Conservation (phyloP, 37 sponge, comb jelly and placozoan species). For the Chondrilla cf. caribensis region DNA sequence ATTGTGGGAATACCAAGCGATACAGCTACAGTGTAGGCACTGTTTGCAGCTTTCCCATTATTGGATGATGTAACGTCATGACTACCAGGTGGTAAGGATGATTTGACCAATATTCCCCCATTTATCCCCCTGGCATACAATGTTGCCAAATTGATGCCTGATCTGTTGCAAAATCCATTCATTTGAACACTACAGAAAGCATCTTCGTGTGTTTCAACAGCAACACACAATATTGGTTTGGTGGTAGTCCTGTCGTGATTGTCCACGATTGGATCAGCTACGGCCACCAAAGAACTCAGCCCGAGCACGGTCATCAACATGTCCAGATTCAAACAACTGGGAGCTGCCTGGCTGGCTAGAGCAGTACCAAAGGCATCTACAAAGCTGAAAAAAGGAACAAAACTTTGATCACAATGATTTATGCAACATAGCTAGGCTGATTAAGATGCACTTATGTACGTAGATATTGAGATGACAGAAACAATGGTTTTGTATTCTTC, state of each 20-base stretch:
- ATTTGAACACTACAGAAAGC: neutral
- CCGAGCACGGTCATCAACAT: neutral
- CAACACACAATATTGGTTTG: neutral
- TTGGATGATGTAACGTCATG: too few species aligned
- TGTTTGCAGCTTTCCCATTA: neutral
- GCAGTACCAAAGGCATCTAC: neutral
- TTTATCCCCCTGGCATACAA: too few species aligned
- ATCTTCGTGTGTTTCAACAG: neutral
- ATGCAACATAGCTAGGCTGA: too few species aligned
- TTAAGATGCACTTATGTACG: too few species aligned
- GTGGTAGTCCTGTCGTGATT: neutral
- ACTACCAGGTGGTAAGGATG: too few species aligned
- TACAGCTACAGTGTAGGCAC: neutral
- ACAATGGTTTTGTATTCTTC: too few species aligned
- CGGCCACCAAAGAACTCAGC: neutral
- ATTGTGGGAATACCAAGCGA: neutral
- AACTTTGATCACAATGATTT: too few species aligned
- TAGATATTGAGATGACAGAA: too few species aligned
- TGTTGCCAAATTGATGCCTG: too few species aligned
- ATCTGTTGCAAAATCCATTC: too few species aligned
- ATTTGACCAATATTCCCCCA: too few species aligned
- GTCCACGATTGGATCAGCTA: neutral
- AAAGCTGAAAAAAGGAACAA: neutral
- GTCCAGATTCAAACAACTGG: neutral
- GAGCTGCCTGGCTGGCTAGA: conserved; percentile 3